Evolutionary conservation across 2,888 invertebrate species (phyloP), one percentile per base, ranked within the genome.

Genomic region (Tanaodytes sp.): DNA sequence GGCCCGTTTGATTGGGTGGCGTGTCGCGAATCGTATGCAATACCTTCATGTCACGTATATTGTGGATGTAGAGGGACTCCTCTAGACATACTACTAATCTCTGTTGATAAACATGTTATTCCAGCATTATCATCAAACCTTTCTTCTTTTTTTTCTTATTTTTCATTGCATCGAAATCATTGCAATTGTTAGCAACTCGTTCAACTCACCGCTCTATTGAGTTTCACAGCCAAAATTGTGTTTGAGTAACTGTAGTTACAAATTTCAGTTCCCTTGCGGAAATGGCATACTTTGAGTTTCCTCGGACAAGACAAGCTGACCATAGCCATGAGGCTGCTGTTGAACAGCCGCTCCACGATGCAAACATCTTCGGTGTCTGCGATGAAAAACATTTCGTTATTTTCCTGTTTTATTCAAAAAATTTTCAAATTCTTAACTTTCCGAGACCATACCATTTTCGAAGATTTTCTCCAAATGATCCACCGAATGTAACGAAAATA

Each of bases 21-120:
- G 98, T 98, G 86, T 99, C 98, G 79, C 97, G 91, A 84, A 99
- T 98, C 66, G 97, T 97, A 87, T 99, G 98, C 81, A 98, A 89
- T 74, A 98, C 94, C 87, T 96, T 96, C 97, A 98, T 97, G 86
- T 98, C 97, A 78, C 94, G 92, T 81, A 99, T 97, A 87, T 97
- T 98, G 89, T 99, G 98, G 84, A 99, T 97, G 86, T 97, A 97
- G 76, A 99, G 89, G 77, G 95, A 95, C 86, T 98, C 98, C 87
- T 98, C 98, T 80, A 99, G 88, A 85, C 98, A 98, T 75, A 99
- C 98, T 75, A 99, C 93, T 85, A 99, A 88, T 81, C 98, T 90
- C 94, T 94, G 88, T 23, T 23, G 8, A 23, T 5, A 23, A n/a
- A n/a, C n/a, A n/a, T n/a, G n/a, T n/a, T n/a, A n/a, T n/a, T n/a